Conservation (phyloP, 2,888 invertebrate species). For the Xestia ashworthii region DNA sequence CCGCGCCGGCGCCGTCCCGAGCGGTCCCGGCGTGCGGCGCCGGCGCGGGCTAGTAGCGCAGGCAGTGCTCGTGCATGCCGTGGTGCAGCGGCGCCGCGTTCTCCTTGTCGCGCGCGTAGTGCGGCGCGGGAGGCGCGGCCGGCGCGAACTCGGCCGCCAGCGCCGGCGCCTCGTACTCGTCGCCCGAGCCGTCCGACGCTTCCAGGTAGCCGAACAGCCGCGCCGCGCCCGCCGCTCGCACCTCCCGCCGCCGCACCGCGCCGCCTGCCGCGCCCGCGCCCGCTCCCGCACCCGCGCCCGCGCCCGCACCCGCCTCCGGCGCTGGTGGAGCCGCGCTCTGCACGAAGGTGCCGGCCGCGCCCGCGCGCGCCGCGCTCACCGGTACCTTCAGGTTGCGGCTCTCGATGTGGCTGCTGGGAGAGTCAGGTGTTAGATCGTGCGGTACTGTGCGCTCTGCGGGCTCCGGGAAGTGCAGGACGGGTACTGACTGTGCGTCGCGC, state of each 20-base stretch:
- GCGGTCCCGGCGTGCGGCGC: conserved; percentile 35
- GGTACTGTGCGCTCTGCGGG: not conserved
- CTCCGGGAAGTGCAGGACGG: not conserved
- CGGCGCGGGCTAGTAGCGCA: conserved; percentile 79
- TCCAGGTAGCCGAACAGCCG: conserved; percentile 94
- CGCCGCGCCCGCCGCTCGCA: conserved; percentile 90
- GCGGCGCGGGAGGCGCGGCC: conserved; percentile 64
- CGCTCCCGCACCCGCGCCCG: conserved; percentile 62
- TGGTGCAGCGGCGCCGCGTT: conserved; percentile 86
- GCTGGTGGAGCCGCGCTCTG: conserved; percentile 40
- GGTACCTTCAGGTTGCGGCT: conserved; percentile 91
- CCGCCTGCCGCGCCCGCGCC: conserved; percentile 65
- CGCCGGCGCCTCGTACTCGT: conserved; percentile 84
- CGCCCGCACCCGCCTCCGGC: conserved; percentile 37
- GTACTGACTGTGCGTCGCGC: conserved; percentile 94
- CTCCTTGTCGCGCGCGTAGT: conserved; percentile 85
- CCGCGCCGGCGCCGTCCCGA: conserved; percentile 32
- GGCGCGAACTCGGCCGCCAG: conserved; percentile 74
- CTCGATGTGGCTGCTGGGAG: conserved; percentile 90
- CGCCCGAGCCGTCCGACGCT: conserved; percentile 93
- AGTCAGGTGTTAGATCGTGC: conserved; percentile 7
- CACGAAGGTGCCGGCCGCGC: conserved; percentile 66
- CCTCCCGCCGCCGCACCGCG: conserved; percentile 72
- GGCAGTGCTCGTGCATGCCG: conserved; percentile 86
- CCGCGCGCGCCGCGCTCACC: conserved; percentile 66